phyloP scores from a whole-genome alignment of 2,113 vertebrate species.

The Saguinus imperator region DNA sequence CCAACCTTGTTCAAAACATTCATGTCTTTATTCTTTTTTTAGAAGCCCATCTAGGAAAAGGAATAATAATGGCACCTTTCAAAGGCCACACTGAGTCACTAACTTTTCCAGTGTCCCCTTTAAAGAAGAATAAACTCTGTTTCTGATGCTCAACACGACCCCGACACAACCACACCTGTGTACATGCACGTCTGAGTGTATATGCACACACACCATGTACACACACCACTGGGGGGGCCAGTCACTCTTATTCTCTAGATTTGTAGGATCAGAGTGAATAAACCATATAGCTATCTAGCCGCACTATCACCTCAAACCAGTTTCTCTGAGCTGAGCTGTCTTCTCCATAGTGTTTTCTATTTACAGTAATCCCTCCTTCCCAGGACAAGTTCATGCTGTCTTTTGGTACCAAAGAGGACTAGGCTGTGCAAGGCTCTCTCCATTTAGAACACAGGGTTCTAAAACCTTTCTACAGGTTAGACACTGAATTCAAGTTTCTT shows the following conservation, averaged over 20 bases:
- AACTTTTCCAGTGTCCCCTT: background rate
- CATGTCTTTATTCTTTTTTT: constrained; percentile 18
- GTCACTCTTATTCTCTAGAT: background rate
- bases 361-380: background rate
- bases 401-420: background rate
- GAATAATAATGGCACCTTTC: background rate
- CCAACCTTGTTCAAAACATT: constrained; percentile 16
- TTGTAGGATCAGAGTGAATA: background rate
- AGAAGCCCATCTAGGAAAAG: constrained; percentile 13
- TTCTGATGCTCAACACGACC: background rate
- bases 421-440: background rate
- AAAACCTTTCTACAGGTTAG: constrained; percentile 28
- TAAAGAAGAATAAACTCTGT: background rate
- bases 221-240: constrained; percentile 37
- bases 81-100: constrained; percentile 10
- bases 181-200: background rate
- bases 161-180: background rate
- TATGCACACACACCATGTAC: background rate
- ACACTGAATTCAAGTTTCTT: constrained; percentile 31
- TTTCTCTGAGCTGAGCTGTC: constrained; percentile 7
- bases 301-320: background rate
- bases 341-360: background rate
- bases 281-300: background rate
- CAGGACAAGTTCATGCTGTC: background rate
- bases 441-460: background rate